phyloP scores from a whole-genome alignment of 1,140 invertebrate genomes.

The Thaumetopoea pityocampa region DNA sequence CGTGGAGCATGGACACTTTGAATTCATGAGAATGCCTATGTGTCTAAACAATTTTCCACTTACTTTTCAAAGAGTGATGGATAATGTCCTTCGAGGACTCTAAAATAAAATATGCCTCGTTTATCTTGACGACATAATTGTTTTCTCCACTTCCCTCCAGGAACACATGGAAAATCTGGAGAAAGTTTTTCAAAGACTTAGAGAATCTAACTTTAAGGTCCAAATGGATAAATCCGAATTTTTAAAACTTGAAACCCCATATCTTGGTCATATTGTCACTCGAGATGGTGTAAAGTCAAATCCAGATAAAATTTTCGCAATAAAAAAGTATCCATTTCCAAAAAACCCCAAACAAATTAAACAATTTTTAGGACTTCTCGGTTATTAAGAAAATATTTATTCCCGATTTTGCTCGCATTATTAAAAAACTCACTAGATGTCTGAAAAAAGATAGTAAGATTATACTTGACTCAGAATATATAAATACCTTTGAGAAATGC shows the following conservation, averaged over 20 bases:
- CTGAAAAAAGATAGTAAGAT: not conserved
- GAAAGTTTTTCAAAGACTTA: slow-evolving; percentile 40
- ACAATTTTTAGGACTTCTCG: slow-evolving; percentile 12
- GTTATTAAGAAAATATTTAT: no score
- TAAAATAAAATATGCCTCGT: slow-evolving; percentile 24
- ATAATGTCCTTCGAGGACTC: slow-evolving; percentile 12
- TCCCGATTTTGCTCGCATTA: not conserved
- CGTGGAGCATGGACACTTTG: slow-evolving; percentile 19
- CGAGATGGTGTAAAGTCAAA: no score
- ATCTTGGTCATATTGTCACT: slow-evolving; percentile 31
- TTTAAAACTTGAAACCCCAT: slow-evolving; percentile 25
- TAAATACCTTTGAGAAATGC: no score
- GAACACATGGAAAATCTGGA: slow-evolving; percentile 36
- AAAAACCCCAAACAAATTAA: slow-evolving; percentile 14
- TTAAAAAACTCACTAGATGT: not conserved
- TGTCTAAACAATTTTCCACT: slow-evolving; percentile 11
- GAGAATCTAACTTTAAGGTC: slow-evolving; percentile 44
- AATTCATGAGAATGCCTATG: slow-evolving; percentile 17
- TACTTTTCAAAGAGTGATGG: slow-evolving; percentile 16
- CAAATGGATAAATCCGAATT: slow-evolving; percentile 48
- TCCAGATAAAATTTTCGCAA: slow-evolving; percentile 26
- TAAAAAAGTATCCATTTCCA: slow-evolving; percentile 12
- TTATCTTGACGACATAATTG: slow-evolving; percentile 66
- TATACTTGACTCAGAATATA: not conserved
- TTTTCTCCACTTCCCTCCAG: slow-evolving; percentile 29